Evolutionary conservation across 2,113 vertebrate genomes (phyloP).

Genomic region (Odocoileus virginianus): DNA sequence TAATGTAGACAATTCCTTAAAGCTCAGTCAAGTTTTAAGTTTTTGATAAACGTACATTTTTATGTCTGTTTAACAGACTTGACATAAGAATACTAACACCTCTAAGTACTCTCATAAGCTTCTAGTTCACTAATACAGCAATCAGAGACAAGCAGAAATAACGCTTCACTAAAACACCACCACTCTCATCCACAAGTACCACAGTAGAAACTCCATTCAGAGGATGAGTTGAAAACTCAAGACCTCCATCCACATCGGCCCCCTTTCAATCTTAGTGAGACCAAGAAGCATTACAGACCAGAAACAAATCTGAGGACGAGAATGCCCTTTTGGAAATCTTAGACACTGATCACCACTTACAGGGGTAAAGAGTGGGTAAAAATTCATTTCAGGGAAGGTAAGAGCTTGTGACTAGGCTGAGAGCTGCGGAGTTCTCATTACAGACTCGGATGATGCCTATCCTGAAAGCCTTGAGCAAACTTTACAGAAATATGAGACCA

Average conservation of each 20-base stretch:
- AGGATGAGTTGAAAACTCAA: neutral
- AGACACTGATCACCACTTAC: neutral
- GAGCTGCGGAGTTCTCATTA: neutral
- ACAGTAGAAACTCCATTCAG: neutral
- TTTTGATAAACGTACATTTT: neutral
- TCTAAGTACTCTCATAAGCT: neutral
- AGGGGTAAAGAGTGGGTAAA: neutral
- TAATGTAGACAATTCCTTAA: neutral
- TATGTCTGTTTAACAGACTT: neutral
- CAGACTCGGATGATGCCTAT: neutral
- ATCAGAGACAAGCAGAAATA: neutral
- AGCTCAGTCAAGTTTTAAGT: neutral
- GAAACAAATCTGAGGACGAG: neutral
- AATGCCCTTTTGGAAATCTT: neutral
- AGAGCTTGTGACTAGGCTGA: neutral
- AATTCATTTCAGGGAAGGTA: neutral
- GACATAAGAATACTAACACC: constrained; percentile 17
- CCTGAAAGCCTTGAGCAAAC: neutral
- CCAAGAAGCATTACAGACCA: neutral
- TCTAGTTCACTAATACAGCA: neutral
- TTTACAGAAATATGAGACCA: neutral
- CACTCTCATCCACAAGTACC: neutral
- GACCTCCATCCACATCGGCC: neutral
- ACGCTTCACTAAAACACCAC: neutral
- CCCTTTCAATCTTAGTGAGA: neutral